phyloP scores from a whole-genome alignment of 2,888 invertebrate genomes.

The Dolomedes plantarius region DNA sequence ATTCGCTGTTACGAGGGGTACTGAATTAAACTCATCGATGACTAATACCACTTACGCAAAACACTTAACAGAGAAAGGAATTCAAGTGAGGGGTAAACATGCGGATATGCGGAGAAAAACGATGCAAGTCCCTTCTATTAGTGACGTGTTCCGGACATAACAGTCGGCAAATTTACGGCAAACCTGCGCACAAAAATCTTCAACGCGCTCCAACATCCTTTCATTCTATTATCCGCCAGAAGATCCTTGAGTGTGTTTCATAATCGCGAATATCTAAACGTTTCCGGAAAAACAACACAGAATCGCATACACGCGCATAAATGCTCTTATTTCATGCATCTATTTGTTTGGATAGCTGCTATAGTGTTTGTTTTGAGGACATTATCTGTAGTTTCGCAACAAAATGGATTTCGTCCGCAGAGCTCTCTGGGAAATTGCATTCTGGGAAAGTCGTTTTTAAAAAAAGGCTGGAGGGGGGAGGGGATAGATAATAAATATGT shows the following conservation, averaged over 20 bases:
- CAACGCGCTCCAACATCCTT: background rate
- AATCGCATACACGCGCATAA: background rate
- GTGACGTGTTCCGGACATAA: background rate
- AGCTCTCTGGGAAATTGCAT: background rate
- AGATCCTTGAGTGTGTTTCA: slow-evolving; percentile 5
- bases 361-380: background rate
- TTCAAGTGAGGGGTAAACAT: background rate
- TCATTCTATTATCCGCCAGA: background rate
- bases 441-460: background rate
- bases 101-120: background rate
- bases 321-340: background rate
- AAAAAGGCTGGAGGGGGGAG: background rate
- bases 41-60: background rate
- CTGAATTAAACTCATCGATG: background rate
- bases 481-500: background rate
- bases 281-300: background rate
- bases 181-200: background rate
- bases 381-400: background rate
- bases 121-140: background rate
- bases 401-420: background rate
- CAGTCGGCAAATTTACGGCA: background rate
- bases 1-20: background rate
- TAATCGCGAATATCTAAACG: slow-evolving; percentile 4
- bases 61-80: background rate
- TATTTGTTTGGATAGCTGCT: slow-evolving; percentile 8